Evolutionary conservation across 2,113 vertebrate genomes (phyloP), one percentile per base, ranked within the genome.

Genomic region (Hymenochirus boettgeri): DNA sequence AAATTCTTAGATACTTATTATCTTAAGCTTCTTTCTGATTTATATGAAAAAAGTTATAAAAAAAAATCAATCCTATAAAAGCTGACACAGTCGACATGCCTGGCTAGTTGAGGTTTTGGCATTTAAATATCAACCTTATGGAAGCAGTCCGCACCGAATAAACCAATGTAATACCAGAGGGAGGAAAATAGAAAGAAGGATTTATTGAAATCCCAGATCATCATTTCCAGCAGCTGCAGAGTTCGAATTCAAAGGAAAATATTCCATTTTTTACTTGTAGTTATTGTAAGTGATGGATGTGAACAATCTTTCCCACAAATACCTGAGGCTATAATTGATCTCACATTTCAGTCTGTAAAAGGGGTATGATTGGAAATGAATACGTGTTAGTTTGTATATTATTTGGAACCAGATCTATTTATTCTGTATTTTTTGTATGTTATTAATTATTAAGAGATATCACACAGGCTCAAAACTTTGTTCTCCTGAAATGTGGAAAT

Each of bases 401-500:
- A 13, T 35, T 35, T 35, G 33, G n/a, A 35, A 12, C 33, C 15
- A 35, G 10, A 35, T 35, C 33, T 35, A 13, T 35, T 35, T 35
- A 7, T 35, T 9, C 33, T 4, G 23, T 37, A 11, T 42, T 39
- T 15, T 37, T 33, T 39, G 24, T 39, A 24, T 19, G 33, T 35
- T 21, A 57, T 57, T 22, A 57, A 57, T 57, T 37, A 57, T 57
- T 57, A 29, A 57, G 56, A 6, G 29, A 39, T 57, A 22, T 57
- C 22, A 35, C 22, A 37, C 56, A 22, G 56, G 17, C 25, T 23
- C 13, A 19, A 13, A 15, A 21, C 19, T 35, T 37, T 57, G 19
- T 37, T 37, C 55, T 24, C 8, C 55, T 37, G 27, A 17, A 8
- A 39, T 19, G 9, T 37, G 37, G 55, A 39, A 59, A 11, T 12